These are phyloP conservation scores for Bovichtus variegatus DNA, from an alignment of 2,797 vertebrate species.

Conservation along the genomic window DNA sequence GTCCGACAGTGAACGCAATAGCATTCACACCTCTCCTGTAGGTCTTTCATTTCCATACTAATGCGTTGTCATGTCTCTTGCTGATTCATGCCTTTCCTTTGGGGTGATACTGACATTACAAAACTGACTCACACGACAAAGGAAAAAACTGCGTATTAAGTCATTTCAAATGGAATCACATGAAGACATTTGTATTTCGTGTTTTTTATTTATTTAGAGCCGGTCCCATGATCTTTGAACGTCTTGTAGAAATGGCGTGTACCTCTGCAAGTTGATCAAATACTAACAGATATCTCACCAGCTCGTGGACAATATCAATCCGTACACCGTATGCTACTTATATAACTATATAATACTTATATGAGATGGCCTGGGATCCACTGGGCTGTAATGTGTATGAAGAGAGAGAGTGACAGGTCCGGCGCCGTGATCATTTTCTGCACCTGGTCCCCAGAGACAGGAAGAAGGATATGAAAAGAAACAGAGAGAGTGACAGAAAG, in stretches of 20 bases:
- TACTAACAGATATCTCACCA: not conserved
- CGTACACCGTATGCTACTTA: not conserved
- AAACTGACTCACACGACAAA: slow-evolving; percentile 23
- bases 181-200: not conserved
- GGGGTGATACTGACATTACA: slow-evolving; percentile 37
- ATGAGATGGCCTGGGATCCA: not conserved
- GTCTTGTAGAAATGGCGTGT: not conserved
- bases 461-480: not conserved
- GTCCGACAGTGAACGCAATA: slow-evolving; percentile 29
- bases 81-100: slow-evolving; percentile 36
- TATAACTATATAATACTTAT: too few species aligned
- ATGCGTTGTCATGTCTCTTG: slow-evolving; percentile 33
- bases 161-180: slow-evolving; percentile 24
- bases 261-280: not conserved
- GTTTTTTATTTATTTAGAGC: too few species aligned
- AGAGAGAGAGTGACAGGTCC: not conserved
- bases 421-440: not conserved
- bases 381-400: not conserved
- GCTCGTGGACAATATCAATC: not conserved
- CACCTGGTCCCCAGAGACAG: not conserved
- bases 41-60: slow-evolving; percentile 65
- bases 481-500: not conserved
- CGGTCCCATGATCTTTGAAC: not conserved
- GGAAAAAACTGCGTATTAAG: not conserved
- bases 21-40: slow-evolving; percentile 43